Evolutionary conservation across 2,113 vertebrate genomes (phyloP).

Genomic region (Rhinichthys klamathensis): DNA sequence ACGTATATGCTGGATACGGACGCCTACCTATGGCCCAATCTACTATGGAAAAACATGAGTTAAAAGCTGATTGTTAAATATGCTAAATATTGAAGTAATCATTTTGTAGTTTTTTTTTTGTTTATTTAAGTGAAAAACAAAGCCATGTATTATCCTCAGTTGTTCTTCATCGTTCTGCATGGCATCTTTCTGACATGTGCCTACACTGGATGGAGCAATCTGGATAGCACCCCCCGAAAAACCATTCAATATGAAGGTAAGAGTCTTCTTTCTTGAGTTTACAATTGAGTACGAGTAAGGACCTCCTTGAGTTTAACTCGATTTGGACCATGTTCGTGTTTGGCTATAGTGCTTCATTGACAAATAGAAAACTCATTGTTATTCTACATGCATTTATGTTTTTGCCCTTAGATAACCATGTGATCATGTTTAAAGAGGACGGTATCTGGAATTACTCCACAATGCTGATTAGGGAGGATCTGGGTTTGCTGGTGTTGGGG

Average conservation of each 20-base stretch:
- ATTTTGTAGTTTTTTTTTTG: not conserved
- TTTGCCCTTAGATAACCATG: constrained; percentile 62
- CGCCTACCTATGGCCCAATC: constrained; percentile 67
- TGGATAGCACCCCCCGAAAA: constrained; percentile 66
- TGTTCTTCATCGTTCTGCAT: constrained; percentile 59
- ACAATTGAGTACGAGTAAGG: not conserved
- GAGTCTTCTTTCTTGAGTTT: not conserved
- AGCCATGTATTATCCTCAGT: constrained; percentile 69
- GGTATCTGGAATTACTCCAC: constrained; percentile 75
- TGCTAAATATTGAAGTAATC: not conserved
- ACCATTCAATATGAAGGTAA: constrained; percentile 71
- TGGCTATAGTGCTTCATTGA: not conserved
- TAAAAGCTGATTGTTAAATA: not conserved
- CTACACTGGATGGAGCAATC: constrained; percentile 39
- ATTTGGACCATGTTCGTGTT: not conserved
- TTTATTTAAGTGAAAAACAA: not conserved
- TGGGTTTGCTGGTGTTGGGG: constrained; percentile 72
- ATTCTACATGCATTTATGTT: constrained; percentile 8
- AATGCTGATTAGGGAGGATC: constrained; percentile 74
- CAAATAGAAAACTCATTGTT: not conserved
- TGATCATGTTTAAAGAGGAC: constrained; percentile 69
- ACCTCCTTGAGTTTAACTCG: not conserved
- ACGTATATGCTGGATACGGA: constrained; percentile 64
- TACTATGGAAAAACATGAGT: not conserved
- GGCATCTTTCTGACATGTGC: constrained; percentile 64